Base-by-base conservation (phyloP, 2,888 invertebrate genomes). In the Epirrhoe alternata region DNA sequence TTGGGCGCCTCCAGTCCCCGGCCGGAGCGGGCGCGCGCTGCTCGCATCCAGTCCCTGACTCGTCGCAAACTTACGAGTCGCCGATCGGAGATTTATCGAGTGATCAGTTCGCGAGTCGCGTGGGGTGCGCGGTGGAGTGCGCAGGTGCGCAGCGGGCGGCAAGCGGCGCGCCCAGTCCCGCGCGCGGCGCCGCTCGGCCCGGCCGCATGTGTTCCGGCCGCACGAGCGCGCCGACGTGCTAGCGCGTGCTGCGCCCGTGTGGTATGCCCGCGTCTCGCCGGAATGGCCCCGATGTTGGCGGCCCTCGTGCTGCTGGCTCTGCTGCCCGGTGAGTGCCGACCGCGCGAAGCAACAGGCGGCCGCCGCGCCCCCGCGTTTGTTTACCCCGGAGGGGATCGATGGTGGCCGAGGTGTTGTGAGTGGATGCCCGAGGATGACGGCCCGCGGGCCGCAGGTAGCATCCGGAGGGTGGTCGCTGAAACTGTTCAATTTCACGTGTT, bases 171-270 rank as follows among this genome's bases (percentile, higher is more conserved):
- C 73, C 75, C 61, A 88, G 90, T 88, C 86, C 88, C 90, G 91
- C 87, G 90, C 90, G 87, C 86, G 81, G 88, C 86, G 88, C 88
- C 85, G 89, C 86, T 85, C 85, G 89, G 89, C 86, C 85, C 87
- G 90, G 89, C 86, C 84, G 88, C 82, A 79, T 80, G 84, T 73
- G 72, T 78, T 69, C 79, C 79, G 86, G 86, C 86, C 88, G 91
- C 87, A 91, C 90, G 89, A 89, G 88, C 87, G 89, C 89, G 90
- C 83, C 88, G 83, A 85, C 85, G 89, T 91, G 90, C 89, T 92
- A 91, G 91, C 90, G 90, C 89, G 86, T 88, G 88, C 89, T 86
- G 91, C 91, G 91, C 92, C 91, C 90, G 90, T 90, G 92, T 90
- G 91, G 89, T 90, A 90, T 91, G 92, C 90, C 92, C 92, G 92